A percentile compares a stretch with the other conserved stretches of the same genome.
Conservation (phyloP, 2,888 invertebrate genomes). For the Tenthredo amoena region DNA sequence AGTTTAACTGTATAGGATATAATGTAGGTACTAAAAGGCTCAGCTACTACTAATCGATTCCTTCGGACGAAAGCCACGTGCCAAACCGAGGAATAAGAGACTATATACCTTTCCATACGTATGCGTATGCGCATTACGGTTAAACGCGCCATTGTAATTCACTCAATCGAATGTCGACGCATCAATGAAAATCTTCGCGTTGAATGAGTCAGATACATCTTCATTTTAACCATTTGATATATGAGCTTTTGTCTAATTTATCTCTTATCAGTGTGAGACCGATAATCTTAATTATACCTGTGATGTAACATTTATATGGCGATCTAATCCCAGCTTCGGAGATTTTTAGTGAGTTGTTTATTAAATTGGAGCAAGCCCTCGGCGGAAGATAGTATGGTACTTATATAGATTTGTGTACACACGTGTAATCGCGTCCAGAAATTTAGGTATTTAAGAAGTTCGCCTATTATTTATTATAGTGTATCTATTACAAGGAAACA, state of each 20-base stretch:
- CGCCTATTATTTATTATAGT: neutral
- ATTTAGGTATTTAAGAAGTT: neutral
- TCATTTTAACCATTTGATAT: neutral
- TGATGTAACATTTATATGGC: neutral
- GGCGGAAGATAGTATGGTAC: neutral
- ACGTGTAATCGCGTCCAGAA: neutral
- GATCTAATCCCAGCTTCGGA: neutral
- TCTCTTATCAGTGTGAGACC: neutral
- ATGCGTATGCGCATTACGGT: slow-evolving; percentile 47
- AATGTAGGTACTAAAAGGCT: neutral
- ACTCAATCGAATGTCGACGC: slow-evolving; percentile 5
- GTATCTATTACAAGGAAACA: neutral
- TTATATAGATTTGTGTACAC: neutral
- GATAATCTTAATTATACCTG: neutral
- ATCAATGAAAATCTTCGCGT: neutral
- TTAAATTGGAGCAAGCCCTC: neutral
- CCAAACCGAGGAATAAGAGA: neutral
- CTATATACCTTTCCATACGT: slow-evolving; percentile 12
- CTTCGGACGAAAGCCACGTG: slow-evolving; percentile 39
- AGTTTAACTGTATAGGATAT: neutral
- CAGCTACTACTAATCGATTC: slow-evolving; percentile 33
- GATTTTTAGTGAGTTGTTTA: neutral
- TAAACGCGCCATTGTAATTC: neutral
- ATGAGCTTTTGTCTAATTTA: neutral
- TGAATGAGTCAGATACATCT: neutral